Evolutionary conservation across 2,113 vertebrate species (phyloP).

Genomic region (Rhombomys opimus): DNA sequence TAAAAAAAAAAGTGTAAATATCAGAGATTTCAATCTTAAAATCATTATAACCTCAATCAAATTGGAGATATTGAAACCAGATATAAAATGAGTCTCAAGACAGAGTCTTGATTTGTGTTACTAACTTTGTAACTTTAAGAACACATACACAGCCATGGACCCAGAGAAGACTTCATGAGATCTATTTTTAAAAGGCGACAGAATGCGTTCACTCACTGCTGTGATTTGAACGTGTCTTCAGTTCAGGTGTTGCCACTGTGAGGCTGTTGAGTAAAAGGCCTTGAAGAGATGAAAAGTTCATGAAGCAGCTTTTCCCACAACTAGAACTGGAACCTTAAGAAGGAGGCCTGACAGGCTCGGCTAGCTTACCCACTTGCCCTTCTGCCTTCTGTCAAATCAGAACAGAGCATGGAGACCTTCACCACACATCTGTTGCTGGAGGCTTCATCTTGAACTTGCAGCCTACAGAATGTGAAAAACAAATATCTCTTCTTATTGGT

Average conservation of each 20-base stretch:
- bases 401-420: neutral
- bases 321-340: neutral
- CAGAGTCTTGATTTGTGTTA: neutral
- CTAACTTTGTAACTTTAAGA: neutral
- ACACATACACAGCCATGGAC: neutral
- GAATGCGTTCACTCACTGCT: neutral
- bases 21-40: neutral
- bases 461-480: neutral
- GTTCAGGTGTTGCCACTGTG: neutral
- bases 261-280: neutral
- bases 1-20: neutral
- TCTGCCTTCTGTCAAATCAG: neutral
- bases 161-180: neutral
- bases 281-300: neutral
- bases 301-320: neutral
- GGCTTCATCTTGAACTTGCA: neutral
- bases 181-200: neutral
- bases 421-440: too few species aligned
- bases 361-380: neutral
- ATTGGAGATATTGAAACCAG: neutral
- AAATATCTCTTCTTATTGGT: neutral
- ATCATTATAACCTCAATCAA: neutral
- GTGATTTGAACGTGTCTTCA: neutral
- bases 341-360: neutral
- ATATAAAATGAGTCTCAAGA: neutral